Base-by-base conservation (phyloP, 1,140 invertebrate genomes). In the Pollicipes pollicipes region DNA sequence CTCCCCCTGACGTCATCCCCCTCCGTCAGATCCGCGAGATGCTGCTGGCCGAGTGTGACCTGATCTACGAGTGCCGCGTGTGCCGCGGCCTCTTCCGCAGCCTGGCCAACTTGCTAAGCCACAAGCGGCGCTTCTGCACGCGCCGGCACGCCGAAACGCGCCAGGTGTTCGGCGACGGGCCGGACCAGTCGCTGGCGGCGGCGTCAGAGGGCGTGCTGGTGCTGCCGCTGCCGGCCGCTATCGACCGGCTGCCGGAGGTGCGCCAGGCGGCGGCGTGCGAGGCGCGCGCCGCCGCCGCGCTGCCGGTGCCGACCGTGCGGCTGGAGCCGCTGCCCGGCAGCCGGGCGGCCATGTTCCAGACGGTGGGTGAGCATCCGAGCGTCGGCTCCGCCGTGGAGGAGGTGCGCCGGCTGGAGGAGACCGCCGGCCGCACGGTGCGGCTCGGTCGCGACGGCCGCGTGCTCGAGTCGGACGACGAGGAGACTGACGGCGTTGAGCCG, bases 71-170 rank as follows among this genome's bases (percentile, higher is more conserved):
- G 79, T 94, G 91, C 78, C 87, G 87, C 78, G 84, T 90, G 31
- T 94, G 91, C 78, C 81, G 85, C n/a, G 91, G 86, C 77, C 82
- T 94, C 75, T 93, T 92, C 79, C 83, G 91, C 75, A 89, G 88
- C 76, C 80, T 93, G 71, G 84, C 86, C 0, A 92, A 93, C 80
- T 90, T 93, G 76, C 84, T 93, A 73, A 87, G 88, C 66, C 91
- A 93, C 76, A 93, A 93, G 79, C 81, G 90, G 70, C 82, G 85
- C 45, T 93, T 89, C 76, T 93, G 90, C 76, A 28, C 27, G 27
- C 28, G 27, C 3, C 28, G 24, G 64, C 10, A 8, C 2, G 64
- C 17, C 3, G 28, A 29, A 1, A 66, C 64, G 64, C 64, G 64
- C 64, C 64, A 29, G 27, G n/a, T 27, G 27, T 28, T 66, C 10